Evolutionary conservation across 2,113 vertebrate species (phyloP).

Genomic region (Cinclus mexicanus): DNA sequence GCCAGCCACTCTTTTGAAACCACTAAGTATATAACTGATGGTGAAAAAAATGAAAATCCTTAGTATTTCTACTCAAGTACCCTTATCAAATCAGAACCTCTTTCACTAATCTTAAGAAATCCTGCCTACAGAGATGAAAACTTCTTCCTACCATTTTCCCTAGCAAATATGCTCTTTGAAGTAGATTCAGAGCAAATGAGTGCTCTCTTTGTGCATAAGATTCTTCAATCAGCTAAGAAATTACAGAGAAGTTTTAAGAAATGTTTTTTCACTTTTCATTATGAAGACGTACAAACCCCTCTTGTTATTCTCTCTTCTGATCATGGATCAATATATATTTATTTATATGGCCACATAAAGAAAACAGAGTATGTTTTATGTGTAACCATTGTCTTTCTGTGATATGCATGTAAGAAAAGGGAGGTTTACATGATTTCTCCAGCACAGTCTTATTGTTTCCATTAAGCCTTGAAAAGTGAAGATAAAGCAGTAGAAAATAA

Average conservation of each 20-base stretch:
- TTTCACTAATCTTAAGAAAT: not conserved
- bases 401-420: not conserved
- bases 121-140: not conserved
- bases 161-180: not conserved
- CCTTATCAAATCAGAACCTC: not conserved
- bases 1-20: not conserved
- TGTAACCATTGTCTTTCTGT: not conserved
- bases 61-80: not conserved
- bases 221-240: not conserved
- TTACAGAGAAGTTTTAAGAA: not conserved
- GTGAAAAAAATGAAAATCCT: not conserved
- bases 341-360: not conserved
- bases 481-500: not conserved
- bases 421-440: not conserved
- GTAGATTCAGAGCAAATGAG: not conserved
- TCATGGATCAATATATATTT: not conserved
- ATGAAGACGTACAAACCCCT: rapidly evolving
- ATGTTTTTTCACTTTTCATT: not conserved
- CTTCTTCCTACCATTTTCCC: not conserved
- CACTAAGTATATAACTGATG: not conserved
- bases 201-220: not conserved
- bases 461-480: not conserved
- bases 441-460: not conserved
- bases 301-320: not conserved
- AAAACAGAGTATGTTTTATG: not conserved